Evolutionary conservation across 2,888 invertebrate genomes (phyloP), one percentile per base, ranked within the genome.

Genomic region (Cryptops parisi): DNA sequence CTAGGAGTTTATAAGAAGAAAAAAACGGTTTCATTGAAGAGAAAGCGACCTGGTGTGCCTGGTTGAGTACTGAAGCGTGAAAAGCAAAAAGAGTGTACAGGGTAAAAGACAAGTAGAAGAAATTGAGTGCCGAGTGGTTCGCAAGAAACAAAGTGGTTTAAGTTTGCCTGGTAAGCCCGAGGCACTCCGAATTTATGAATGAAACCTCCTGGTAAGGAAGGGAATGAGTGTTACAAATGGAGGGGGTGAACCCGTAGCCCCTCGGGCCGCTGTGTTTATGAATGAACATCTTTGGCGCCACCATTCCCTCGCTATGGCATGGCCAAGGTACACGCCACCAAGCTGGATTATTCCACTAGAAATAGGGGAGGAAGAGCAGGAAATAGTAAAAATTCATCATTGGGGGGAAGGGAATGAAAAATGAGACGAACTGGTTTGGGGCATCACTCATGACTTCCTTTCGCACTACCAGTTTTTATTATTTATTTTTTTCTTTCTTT

Each of bases 181-280:
- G 27, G 49, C 22, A 6, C 39, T 25, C n/a, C 38, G 21, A 38
- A 21, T 49, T 49, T 49, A 49, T 49, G 49, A 49, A 49, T 49
- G 49, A 49, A 49, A 39, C 38, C 47, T 33, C 6, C 33, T 9
- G 33, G 15, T 15, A 33, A 15, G 15, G 33, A 33, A 33, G 33
- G 33, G 33, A 33, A 33, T n/a, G n/a, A n/a, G n/a, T n/a, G n/a
- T n/a, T n/a, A n/a, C n/a, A n/a, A n/a, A n/a, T n/a, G n/a, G n/a
- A 33, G 33, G 33, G 33, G 15, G 15, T 6, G 33, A 33, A 33
- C 9, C 33, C 33, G n/a, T n/a, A n/a, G n/a, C 33, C 33, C 33
- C 33, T 33, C 33, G 33, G 33, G 33, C 33, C 33, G 15, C 6
- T 6, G 33, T 15, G 15, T 33, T 33, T 33, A 33, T 33, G 33